Percentiles rank a stretch among this genome's conserved stretches.
Evolutionary conservation across 2,888 invertebrate genomes (phyloP).

Genomic region (Drosophila emarginata): DNA sequence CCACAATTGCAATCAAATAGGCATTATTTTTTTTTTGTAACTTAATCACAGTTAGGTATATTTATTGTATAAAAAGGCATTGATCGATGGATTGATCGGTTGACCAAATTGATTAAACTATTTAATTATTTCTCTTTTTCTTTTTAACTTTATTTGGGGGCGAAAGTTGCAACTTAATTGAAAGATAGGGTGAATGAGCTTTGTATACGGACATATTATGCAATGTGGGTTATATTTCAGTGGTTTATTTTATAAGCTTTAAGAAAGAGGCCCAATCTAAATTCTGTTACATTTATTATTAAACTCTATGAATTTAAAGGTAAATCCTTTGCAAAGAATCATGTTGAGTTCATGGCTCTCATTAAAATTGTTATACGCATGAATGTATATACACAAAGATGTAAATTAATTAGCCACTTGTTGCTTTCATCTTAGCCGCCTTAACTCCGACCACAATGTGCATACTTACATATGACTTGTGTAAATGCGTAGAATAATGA

Average conservation of each 20-base stretch:
- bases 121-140: neutral
- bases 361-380: constrained; percentile 41
- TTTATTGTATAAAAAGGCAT: constrained; percentile 52
- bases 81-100: constrained; percentile 25
- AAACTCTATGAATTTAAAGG: too few species aligned
- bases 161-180: constrained; percentile 50
- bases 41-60: neutral
- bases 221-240: constrained; percentile 40
- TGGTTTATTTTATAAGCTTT: neutral
- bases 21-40: neutral
- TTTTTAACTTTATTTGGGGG: constrained; percentile 1
- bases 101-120: constrained; percentile 4
- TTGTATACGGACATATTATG: too few species aligned
- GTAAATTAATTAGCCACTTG: constrained; percentile 15
- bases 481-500: neutral
- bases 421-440: constrained; percentile 14
- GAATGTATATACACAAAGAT: neutral
- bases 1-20: too few species aligned
- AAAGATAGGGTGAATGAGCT: too few species aligned
- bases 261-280: too few species aligned
- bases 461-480: neutral
- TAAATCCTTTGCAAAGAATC: constrained; percentile 1
- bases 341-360: neutral
- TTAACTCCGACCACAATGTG: constrained; percentile 5
- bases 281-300: too few species aligned